Base-by-base conservation (phyloP, 2,113 vertebrate species). In the Baryphthengus martii region DNA sequence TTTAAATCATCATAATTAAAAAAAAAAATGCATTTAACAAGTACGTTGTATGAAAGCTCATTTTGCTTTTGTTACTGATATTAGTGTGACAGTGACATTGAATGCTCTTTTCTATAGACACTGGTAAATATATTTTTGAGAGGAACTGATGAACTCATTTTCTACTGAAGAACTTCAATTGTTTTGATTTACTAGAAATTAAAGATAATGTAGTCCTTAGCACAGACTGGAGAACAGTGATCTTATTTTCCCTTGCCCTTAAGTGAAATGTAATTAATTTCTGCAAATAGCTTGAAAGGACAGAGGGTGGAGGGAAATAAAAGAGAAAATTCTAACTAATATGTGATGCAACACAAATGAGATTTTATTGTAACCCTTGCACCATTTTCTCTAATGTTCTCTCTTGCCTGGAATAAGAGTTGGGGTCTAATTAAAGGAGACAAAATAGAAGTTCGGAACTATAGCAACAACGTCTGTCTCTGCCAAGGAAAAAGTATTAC, bases 131-230 rank as follows among this genome's bases (percentile, higher is more conserved):
- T 4, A 17, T 58, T 49, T 87, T 91, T 74, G 25, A 77, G 33
- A 86, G 26, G 37, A 89, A 52, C 23, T 85, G 85, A 85, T 89
- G 56, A 90, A 62, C 56, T 61, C 26, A 45, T 86, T 94, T 66
- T 33, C 20, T 84, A 29, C 49, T 89, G 14, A 28, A 90, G 68
- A 77, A 40, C 28, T 80, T 89, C 33, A 88, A 4, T 90, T 91
- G n/a, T 89, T 93, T 88, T 84, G 49, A 67, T 91, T 91, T 91
- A 85, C 49, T 90, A 78, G 68, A 81, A 95, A 94, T 90, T 84
- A 78, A 83, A 86, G 85, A 52, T 72, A 66, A 87, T 44, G 29
- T 73, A 21, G n/a, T 89, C 55, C 58, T 67, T 68, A 85, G 47
- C 21, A 71, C 26, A 86, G 63, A 26, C 26, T 63, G 50, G 33